Base-by-base conservation (phyloP, 2,888 invertebrate species). In the Nephrotoma guestfalica region DNA sequence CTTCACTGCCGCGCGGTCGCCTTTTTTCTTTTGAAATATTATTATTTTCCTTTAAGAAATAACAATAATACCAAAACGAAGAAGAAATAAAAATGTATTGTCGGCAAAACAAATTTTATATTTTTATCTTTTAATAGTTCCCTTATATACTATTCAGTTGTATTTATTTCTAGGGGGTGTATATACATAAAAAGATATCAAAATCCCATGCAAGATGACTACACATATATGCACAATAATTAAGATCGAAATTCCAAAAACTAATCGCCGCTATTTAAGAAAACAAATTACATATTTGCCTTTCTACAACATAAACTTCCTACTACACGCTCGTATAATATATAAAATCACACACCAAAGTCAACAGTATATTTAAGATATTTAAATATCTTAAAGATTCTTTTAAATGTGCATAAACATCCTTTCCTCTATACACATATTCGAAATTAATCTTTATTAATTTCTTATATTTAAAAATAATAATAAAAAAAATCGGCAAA, bases 21-120 rank as follows among this genome's bases (percentile, higher is more conserved):
- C 84, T 84, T 84, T 83, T 84, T 84, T 41, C 84, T 84, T 84
- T 41, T 84, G 42, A 41, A 84, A 41, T 15, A 84, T 84, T 84
- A 41, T 84, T 84, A 41, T 84, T 84, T 84, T 84, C 41, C 84
- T 84, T 84, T 41, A 84, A 41, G 42, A 42, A 41, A 84, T 41
- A 84, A 84, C 41, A 41, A 41, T 84, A 84, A 84, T 84, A 84
- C 41, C 42, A 84, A 84, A 84, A 84, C 84, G 84, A 84, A 84
- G 84, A 84, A 84, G 41, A 41, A 84, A 84, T 15, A 71, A 71
- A 71, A 71, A 71, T 71, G 71, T 84, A 84, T 84, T 84, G 84
- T 84, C 84, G 84, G 84, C 84, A 84, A 84, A 84, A 84, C 84
- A 84, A 84, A 83, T 41, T 83, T 84, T 84, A n/a, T 84, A 15